Percentiles rank a stretch among this genome's conserved stretches.
phyloP scores from a whole-genome alignment of 1,140 invertebrate species.

The Aricia agestis region DNA sequence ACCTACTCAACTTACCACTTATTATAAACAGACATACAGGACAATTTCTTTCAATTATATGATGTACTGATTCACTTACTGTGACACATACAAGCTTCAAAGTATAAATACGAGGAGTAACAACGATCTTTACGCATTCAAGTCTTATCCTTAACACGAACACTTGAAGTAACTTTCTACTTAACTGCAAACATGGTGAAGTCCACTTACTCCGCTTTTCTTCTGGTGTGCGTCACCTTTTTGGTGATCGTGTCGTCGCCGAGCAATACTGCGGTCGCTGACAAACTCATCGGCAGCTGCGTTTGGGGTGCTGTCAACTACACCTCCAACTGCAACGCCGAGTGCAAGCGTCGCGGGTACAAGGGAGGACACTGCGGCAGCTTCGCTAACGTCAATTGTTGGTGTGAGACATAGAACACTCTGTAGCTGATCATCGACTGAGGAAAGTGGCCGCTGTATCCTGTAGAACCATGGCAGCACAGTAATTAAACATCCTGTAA shows the following conservation, averaged over 20 bases:
- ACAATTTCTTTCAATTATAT: neutral
- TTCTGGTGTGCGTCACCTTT: slow-evolving; percentile 32
- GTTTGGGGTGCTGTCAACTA: slow-evolving; percentile 38
- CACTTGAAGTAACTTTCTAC: neutral
- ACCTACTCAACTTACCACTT: too few relatives aligned
- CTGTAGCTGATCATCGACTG: neutral
- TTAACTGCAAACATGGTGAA: slow-evolving; percentile 16
- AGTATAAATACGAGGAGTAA: neutral
- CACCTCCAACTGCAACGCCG: slow-evolving; percentile 34
- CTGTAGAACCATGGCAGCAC: too few relatives aligned
- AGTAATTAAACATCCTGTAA: too few relatives aligned
- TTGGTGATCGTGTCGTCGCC: slow-evolving; percentile 31
- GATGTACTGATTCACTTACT: slow-evolving; percentile 8
- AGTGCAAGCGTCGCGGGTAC: slow-evolving; percentile 36
- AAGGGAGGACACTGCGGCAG: slow-evolving; percentile 38
- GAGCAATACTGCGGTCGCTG: slow-evolving; percentile 19
- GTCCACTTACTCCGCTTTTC: slow-evolving; percentile 18
- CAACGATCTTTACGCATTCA: neutral
- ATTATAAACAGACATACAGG: too few relatives aligned
- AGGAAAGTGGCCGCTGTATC: too few relatives aligned
- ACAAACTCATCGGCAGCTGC: slow-evolving; percentile 34
- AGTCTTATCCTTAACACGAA: neutral
- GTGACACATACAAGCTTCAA: neutral
- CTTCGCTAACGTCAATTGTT: slow-evolving; percentile 39
- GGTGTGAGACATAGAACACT: slow-evolving; percentile 28